These are phyloP conservation scores for Elgaria multicarinata DNA, from an alignment of 2,113 vertebrate species.

Conservation along the genomic window DNA sequence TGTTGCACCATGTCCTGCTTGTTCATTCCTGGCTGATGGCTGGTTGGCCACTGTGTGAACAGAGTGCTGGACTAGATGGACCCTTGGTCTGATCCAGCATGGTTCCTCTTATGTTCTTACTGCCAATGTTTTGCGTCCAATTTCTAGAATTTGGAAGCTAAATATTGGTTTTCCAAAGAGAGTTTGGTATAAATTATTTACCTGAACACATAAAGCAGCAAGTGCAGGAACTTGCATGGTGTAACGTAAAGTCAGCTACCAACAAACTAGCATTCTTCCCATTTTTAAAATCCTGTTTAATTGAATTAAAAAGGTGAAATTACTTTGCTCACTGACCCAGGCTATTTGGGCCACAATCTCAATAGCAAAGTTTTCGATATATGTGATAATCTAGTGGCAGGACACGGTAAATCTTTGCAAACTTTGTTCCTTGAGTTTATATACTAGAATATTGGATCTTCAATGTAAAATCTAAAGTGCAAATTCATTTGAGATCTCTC, in stretches of 20 bases:
- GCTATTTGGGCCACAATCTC: constrained; percentile 26
- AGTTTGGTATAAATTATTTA: constrained; percentile 55
- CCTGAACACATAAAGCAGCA: constrained; percentile 15
- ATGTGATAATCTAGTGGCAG: constrained; percentile 20
- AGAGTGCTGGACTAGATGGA: too few species aligned
- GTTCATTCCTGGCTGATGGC: too few species aligned
- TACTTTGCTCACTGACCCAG: not conserved
- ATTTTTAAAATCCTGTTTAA: not conserved
- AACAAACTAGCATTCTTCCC: not conserved
- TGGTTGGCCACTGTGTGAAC: too few species aligned
- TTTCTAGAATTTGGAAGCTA: constrained; percentile 44
- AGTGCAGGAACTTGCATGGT: constrained; percentile 35
- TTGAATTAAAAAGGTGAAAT: not conserved
- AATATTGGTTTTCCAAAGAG: constrained; percentile 54
- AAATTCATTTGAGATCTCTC: constrained; percentile 31
- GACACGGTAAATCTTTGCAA: not conserved
- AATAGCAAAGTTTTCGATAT: constrained; percentile 31
- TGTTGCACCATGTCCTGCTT: too few species aligned
- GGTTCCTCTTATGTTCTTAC: too few species aligned
- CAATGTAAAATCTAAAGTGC: constrained; percentile 24
- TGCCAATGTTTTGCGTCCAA: constrained; percentile 44
- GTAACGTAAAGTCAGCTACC: constrained; percentile 25
- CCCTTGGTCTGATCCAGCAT: too few species aligned
- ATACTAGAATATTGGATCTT: not conserved
- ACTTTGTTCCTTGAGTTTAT: constrained; percentile 6